These are phyloP conservation scores for Clupea harengus DNA, from an alignment of 2,113 vertebrate genomes.

Conservation along the genomic window DNA sequence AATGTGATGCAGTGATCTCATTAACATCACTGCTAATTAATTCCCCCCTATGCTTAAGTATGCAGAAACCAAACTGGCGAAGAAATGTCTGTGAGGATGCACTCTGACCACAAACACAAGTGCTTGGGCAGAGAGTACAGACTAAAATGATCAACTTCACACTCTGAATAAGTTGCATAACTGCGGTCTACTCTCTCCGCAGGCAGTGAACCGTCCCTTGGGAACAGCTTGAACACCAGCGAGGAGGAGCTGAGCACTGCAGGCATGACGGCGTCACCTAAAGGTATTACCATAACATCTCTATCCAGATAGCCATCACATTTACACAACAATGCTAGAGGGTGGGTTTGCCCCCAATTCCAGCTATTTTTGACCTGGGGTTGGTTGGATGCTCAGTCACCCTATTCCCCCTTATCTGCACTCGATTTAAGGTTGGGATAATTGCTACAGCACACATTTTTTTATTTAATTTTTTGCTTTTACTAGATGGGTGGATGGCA, in stretches of 20 bases:
- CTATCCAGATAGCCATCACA: conserved; percentile 45
- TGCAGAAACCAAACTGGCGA: not conserved
- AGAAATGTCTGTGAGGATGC: not conserved
- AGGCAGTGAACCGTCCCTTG: conserved; percentile 73
- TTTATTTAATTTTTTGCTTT: not conserved
- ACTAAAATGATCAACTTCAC: conserved; percentile 2
- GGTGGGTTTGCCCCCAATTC: conserved; percentile 8
- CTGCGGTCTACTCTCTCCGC: conserved; percentile 27
- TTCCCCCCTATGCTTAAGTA: not conserved
- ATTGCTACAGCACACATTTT: conserved; percentile 22
- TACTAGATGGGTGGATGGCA: not conserved
- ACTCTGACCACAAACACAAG: not conserved
- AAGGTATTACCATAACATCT: conserved; percentile 65
- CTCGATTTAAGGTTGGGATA: conserved; percentile 31
- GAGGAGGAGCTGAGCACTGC: conserved; percentile 75
- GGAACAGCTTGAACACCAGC: conserved; percentile 73
- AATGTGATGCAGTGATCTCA: not conserved
- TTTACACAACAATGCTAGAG: conserved; percentile 57
- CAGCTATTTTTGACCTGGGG: not conserved
- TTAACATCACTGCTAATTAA: not conserved
- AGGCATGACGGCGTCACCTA: conserved; percentile 58
- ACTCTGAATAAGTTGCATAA: not conserved
- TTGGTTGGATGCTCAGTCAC: not conserved
- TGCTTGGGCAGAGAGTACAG: not conserved
- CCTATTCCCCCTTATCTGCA: not conserved